Evolutionary conservation across 2,797 vertebrate genomes (phyloP), one percentile per base, ranked within the genome.

Genomic region (Eremophila alpestris): DNA sequence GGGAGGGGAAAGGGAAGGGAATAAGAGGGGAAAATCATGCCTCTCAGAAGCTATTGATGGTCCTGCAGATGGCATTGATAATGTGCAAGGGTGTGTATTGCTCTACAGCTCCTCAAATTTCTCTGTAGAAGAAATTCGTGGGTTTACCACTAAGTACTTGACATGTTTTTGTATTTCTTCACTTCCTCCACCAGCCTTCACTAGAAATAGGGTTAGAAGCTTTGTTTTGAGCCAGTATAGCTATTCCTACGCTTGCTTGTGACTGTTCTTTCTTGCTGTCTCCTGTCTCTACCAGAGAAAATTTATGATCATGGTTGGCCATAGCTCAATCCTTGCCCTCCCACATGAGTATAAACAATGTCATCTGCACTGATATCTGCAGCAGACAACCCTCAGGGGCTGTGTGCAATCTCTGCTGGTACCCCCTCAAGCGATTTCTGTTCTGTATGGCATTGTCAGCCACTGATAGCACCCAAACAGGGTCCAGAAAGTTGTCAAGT

Each of bases 401-500:
- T 96, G 93, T 76, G 65, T 91, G 87, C 95, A 91, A 65, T 95
- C 93, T 93, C 94, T 96, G 84, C 87, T 92, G 94, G 85, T 96
- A 94, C 59, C 83, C 95, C 95, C 95, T 85, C 87, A 91, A 97
- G 94, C 95, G 0, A 94, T 94, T 96, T 90, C 94, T 14, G 22
- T 95, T 94, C 95, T 91, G 89, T 75, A 92, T 22, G 8, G 92
- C 94, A 94, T 96, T 92, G 94, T 96, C 95, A 97, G 94, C 94
- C 94, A 95, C 91, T 73, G 94, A 96, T 96, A 96, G 94, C 96
- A 97, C 96, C 95, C 95, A 97, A 96, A 97, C 84, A 96, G 96
- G 58, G 93, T 97, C 96, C 96, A 97, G 88, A 96, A 97, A 89
- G 88, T 97, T 91, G 96, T 96, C 96, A 97, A 94, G 87, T 90